These are phyloP conservation scores for Heliocidaris erythrogramma DNA, from an alignment of 35 echinoderm and acorn worm species.

Conservation along the genomic window DNA sequence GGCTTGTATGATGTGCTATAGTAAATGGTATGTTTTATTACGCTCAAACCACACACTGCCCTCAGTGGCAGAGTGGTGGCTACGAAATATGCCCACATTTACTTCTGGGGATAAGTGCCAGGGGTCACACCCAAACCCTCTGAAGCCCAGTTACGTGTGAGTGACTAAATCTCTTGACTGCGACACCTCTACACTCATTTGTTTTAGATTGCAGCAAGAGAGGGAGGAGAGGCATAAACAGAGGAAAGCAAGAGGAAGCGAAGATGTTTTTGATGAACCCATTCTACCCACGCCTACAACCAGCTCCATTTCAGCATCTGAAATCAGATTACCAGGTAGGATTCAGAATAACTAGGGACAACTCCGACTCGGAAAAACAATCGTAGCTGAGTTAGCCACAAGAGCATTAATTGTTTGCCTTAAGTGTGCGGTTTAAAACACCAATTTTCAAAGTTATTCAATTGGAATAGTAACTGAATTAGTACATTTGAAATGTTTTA, in stretches of 20 bases:
- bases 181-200: background rate
- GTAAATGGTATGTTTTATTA: background rate
- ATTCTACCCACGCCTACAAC: conserved; percentile 11
- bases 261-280: conserved; percentile 34
- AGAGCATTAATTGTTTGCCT: too few relatives aligned
- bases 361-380: too few relatives aligned
- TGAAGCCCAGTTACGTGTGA: too few relatives aligned
- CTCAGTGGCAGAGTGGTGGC: background rate
- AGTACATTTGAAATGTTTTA: too few relatives aligned
- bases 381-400: too few relatives aligned
- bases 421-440: too few relatives aligned
- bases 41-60: conserved; percentile 13
- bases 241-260: conserved; percentile 57
- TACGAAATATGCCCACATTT: background rate
- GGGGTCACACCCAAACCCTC: too few relatives aligned
- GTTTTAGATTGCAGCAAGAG: conserved; percentile 77
- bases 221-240: conserved; percentile 82
- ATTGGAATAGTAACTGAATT: too few relatives aligned
- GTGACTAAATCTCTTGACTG: too few relatives aligned
- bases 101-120: too few relatives aligned
- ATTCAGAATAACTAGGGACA: too few relatives aligned
- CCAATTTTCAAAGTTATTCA: too few relatives aligned
- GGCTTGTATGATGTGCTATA: conserved; percentile 9
- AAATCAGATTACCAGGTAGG: conserved; percentile 71
- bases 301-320: conserved; percentile 26